Conservation (phyloP, 2,113 vertebrate genomes). For the Malurus elegans region DNA sequence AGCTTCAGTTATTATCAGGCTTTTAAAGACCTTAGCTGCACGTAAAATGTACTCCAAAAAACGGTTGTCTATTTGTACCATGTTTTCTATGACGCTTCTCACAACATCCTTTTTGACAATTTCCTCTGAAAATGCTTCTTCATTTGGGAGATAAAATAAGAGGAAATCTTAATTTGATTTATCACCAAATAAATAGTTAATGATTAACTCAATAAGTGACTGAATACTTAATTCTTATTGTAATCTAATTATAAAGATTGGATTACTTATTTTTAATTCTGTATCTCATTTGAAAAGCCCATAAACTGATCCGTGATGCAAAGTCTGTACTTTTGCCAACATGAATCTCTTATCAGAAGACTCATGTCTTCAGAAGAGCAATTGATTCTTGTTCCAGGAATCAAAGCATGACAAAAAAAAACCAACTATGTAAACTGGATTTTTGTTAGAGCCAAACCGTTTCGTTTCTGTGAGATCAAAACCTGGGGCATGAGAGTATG, state of each 20-base stretch:
- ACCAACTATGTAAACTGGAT: background rate
- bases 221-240: background rate
- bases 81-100: background rate
- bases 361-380: background rate
- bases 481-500: background rate
- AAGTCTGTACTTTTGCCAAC: background rate
- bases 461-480: background rate
- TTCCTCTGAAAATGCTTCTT: background rate
- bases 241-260: background rate
- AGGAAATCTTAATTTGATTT: background rate
- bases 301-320: background rate
- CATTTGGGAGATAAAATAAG: background rate
- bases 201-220: background rate
- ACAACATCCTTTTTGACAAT: background rate
- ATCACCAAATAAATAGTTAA: background rate
- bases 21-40: background rate
- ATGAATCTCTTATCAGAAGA: background rate
- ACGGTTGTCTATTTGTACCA: background rate
- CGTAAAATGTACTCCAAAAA: background rate
- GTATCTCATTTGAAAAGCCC: background rate
- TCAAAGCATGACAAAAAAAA: background rate
- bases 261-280: background rate
- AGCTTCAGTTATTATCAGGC: background rate
- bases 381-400: slow-evolving; percentile 10
- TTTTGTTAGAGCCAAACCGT: background rate